phyloP scores from a whole-genome alignment of 2,888 invertebrate genomes.

The Geotrupes spiniger region DNA sequence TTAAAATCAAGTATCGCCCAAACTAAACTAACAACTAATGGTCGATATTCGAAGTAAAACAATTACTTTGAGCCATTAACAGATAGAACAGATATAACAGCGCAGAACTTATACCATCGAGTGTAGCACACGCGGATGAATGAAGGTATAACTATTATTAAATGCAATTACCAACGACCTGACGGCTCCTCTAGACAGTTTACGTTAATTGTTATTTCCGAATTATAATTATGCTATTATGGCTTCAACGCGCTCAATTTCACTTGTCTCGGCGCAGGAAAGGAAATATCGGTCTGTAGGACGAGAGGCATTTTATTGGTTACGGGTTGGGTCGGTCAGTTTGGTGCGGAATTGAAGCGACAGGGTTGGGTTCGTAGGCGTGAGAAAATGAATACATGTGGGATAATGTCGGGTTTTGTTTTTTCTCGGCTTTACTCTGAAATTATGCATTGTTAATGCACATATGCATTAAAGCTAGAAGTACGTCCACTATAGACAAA shows the following conservation, averaged over 20 bases:
- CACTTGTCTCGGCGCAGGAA: conserved; percentile 7
- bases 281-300: conserved; percentile 7
- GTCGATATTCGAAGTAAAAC: too few species aligned
- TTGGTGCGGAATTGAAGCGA: background rate
- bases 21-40: too few species aligned
- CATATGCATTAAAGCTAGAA: conserved; percentile 12
- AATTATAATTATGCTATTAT: conserved; percentile 28
- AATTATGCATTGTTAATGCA: conserved; percentile 20
- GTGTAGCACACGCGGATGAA: conserved; percentile 3
- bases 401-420: conserved; percentile 10
- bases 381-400: conserved; percentile 15
- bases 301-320: background rate
- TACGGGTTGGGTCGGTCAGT: conserved; percentile 8
- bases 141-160: conserved; percentile 24
- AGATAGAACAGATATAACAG: too few species aligned
- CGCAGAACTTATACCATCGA: background rate
- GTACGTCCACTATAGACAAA: conserved; percentile 8
- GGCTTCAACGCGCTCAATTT: conserved; percentile 15
- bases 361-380: conserved; percentile 12
- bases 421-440: conserved; percentile 11
- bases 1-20: too few species aligned
- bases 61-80: too few species aligned
- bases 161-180: conserved; percentile 26
- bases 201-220: conserved; percentile 27
- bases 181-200: conserved; percentile 25